Percentiles rank a stretch among this genome's conserved stretches.
Conservation (phyloP, 2,797 vertebrate genomes). For the Clarias pachynema region DNA sequence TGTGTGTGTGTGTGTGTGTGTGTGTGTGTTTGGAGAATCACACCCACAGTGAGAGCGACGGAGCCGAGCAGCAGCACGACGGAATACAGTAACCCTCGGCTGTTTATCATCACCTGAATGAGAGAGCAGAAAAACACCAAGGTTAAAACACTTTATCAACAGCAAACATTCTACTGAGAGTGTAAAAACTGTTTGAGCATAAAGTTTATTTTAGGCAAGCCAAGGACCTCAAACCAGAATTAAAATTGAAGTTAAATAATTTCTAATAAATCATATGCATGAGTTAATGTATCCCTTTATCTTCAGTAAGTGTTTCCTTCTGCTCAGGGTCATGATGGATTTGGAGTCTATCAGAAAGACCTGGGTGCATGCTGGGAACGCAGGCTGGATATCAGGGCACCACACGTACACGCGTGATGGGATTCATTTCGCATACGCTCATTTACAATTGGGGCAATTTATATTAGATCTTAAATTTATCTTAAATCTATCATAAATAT, state of each 20-base stretch:
- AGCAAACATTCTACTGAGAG: neutral
- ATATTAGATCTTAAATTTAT: too few relatives aligned
- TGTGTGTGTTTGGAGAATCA: neutral
- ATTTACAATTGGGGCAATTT: neutral
- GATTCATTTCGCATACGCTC: too few relatives aligned
- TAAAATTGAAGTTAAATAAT: neutral
- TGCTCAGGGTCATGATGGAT: neutral
- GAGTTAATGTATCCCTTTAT: neutral
- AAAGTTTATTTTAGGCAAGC: neutral
- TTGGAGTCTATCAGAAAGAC: neutral
- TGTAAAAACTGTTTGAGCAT: neutral
- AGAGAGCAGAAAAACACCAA: neutral
- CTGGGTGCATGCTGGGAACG: neutral
- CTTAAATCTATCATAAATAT: too few relatives aligned
- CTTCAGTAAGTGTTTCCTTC: neutral
- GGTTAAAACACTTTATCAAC: neutral
- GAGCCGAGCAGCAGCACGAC: constrained; percentile 92
- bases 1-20: neutral
- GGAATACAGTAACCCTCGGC: constrained; percentile 91
- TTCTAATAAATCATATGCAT: neutral
- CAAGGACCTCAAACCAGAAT: neutral
- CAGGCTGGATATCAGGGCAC: neutral
- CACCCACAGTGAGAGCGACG: constrained; percentile 92
- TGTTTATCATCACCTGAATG: constrained; percentile 92
- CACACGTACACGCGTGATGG: neutral